Conservation (phyloP, 2,888 invertebrate genomes). For the Spisula solida region DNA sequence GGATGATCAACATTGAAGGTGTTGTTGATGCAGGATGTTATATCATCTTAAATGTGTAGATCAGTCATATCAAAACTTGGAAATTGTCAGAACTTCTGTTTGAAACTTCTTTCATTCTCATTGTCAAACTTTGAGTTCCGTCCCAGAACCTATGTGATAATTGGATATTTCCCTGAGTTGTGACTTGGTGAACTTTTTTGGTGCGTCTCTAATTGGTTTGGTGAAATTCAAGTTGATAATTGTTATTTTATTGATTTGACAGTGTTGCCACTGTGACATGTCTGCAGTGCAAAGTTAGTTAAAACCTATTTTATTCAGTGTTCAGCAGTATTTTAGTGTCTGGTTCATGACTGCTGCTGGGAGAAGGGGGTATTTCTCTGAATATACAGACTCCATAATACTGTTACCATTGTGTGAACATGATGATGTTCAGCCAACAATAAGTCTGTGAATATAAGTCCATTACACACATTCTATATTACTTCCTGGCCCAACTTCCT, state of each 20-base stretch:
- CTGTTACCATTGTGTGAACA: no score
- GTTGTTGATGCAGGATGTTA: not conserved
- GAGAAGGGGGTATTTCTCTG: no score
- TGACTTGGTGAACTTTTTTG: not conserved
- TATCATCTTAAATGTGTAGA: not conserved
- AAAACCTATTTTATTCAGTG: no score
- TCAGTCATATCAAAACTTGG: not conserved
- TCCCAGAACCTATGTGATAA: not conserved
- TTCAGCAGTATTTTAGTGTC: no score
- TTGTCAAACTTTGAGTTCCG: not conserved
- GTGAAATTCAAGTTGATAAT: constrained; percentile 16
- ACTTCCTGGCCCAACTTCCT: no score
- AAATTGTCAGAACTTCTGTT: not conserved
- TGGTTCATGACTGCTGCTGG: no score
- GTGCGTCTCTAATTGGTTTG: not conserved
- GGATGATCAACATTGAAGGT: not conserved
- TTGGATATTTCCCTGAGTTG: not conserved
- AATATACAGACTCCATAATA: no score
- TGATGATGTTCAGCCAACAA: no score
- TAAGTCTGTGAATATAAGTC: no score
- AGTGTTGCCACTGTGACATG: not conserved
- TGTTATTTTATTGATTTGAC: constrained; percentile 8
- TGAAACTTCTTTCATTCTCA: not conserved
- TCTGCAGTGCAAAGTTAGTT: no score
- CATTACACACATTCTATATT: no score